phyloP scores from a whole-genome alignment of 2,113 vertebrate genomes.

The Megaceryle maxima region DNA sequence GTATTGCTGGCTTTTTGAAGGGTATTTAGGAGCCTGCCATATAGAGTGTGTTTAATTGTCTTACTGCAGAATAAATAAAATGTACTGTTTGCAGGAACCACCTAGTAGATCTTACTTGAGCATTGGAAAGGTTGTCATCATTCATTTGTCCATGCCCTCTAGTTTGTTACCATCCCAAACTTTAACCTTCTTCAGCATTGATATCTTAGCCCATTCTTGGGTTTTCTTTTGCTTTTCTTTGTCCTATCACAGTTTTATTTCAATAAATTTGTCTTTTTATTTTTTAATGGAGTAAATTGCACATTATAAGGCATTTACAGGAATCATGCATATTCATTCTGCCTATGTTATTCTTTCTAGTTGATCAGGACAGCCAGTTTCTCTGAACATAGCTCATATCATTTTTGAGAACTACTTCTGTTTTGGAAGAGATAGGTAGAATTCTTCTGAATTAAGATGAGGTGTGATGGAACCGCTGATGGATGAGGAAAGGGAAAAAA shows the following conservation, averaged over 20 bases:
- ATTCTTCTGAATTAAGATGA: constrained; percentile 17
- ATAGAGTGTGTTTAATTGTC: background rate
- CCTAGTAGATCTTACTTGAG: background rate
- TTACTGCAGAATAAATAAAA: background rate
- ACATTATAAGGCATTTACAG: background rate
- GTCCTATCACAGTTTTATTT: background rate
- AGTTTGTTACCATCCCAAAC: background rate
- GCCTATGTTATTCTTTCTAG: background rate
- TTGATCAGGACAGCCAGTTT: background rate
- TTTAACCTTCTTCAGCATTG: background rate
- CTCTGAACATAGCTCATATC: background rate
- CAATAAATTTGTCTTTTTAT: background rate
- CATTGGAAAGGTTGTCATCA: background rate
- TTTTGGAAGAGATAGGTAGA: background rate
- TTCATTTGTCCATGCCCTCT: background rate
- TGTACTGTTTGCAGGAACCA: background rate
- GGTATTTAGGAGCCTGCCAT: background rate
- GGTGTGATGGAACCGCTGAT: background rate
- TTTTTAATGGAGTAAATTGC: background rate
- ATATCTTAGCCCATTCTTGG: background rate
- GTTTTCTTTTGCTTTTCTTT: background rate
- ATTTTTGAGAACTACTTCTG: background rate
- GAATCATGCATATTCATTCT: background rate
- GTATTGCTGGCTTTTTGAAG: background rate
- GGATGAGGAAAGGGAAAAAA: background rate